phyloP scores from a whole-genome alignment of 2,888 invertebrate genomes.

The Drosophila rellima region DNA sequence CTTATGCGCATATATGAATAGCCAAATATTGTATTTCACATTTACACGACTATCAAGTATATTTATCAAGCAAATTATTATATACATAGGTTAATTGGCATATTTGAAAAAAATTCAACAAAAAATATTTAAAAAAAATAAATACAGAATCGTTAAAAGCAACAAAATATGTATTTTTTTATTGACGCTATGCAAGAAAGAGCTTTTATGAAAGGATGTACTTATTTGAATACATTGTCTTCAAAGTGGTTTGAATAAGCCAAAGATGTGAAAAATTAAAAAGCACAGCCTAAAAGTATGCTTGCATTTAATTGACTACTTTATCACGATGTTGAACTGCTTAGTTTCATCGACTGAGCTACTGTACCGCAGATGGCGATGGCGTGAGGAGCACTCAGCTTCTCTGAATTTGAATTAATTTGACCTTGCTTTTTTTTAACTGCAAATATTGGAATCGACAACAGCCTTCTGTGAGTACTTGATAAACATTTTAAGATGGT shows the following conservation, averaged over 20 bases:
- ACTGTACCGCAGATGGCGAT: conserved; percentile 26
- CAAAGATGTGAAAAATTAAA: not conserved
- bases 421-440: conserved; percentile 34
- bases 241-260: too few relatives aligned
- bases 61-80: not conserved
- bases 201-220: too few relatives aligned
- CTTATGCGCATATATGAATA: not conserved
- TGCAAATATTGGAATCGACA: conserved; percentile 1
- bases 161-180: not conserved
- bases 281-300: not conserved
- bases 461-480: conserved; percentile 28
- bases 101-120: conserved; percentile 12
- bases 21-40: conserved; percentile 3
- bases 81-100: conserved; percentile 2
- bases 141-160: not conserved
- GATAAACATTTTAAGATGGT: conserved; percentile 12
- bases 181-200: not conserved
- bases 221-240: too few relatives aligned
- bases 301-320: not conserved
- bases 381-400: not conserved
- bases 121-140: conserved; percentile 5
- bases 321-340: not conserved
- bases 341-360: not conserved
- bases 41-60: not conserved
- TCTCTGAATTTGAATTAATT: conserved; percentile 9